Evolutionary conservation across 2,888 invertebrate species (phyloP).

Genomic region (Conops quadrifasciatus): DNA sequence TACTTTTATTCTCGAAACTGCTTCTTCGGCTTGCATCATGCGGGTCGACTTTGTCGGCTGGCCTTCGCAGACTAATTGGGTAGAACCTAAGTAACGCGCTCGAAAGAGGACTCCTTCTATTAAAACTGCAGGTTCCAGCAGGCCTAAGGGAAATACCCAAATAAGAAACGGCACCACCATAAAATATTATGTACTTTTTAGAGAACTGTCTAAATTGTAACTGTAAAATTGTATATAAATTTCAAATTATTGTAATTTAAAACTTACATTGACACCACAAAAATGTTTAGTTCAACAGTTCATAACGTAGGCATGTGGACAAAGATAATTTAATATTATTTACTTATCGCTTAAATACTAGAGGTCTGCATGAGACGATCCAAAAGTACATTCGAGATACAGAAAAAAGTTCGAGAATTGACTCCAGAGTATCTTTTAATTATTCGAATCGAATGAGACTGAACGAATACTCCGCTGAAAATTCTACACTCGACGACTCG

Average conservation of each 20-base stretch:
- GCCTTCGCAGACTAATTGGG: conserved; percentile 97
- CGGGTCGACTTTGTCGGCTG: conserved; percentile 98
- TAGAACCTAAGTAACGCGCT: conserved; percentile 96
- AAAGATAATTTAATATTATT: conserved; percentile 28
- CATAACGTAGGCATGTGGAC: conserved; percentile 34
- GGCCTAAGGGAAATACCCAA: conserved; percentile 63
- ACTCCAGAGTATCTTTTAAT: no score
- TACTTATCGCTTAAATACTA: no score
- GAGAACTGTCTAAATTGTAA: no score
- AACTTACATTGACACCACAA: conserved; percentile 9
- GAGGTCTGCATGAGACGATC: no score
- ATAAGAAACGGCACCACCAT: background rate
- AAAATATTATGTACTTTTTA: no score
- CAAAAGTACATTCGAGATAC: no score
- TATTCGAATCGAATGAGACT: no score
- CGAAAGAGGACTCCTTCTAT: conserved; percentile 99
- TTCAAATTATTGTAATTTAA: background rate
- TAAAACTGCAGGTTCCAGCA: conserved; percentile 79
- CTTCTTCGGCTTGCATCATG: conserved; percentile 99
- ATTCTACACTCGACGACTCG: no score
- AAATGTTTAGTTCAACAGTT: conserved; percentile 14
- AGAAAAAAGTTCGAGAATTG: no score
- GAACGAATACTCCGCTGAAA: no score
- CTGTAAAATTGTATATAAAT: no score
- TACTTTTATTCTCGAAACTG: conserved; percentile 99